A percentile compares a stretch with the other conserved stretches of the same genome.
phyloP scores from a whole-genome alignment of 2,888 invertebrate species.

The Sycophila texana region DNA sequence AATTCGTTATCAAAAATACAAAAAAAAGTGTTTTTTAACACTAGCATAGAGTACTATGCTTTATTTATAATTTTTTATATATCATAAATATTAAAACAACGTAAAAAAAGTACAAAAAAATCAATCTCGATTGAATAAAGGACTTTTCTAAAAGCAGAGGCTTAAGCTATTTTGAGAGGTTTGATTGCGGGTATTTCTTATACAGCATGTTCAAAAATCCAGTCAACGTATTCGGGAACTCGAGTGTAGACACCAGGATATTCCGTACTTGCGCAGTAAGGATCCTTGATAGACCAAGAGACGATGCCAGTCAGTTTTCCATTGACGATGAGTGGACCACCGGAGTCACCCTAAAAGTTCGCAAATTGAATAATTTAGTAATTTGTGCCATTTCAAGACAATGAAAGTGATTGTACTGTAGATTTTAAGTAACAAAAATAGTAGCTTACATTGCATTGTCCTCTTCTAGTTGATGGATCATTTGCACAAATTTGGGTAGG shows the following conservation, averaged over 20 bases:
- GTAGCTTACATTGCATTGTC: constrained; percentile 46
- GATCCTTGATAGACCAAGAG: constrained; percentile 51
- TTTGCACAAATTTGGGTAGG: constrained; percentile 50
- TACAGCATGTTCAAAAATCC: constrained; percentile 38
- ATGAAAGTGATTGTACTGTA: no score
- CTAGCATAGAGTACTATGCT: no score
- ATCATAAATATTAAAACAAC: no score
- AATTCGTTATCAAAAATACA: no score
- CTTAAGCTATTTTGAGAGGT: no score
- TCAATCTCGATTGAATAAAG: no score
- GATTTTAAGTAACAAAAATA: neutral
- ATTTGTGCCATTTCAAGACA: neutral
- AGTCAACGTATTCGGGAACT: constrained; percentile 49
- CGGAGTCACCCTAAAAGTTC: constrained; percentile 51
- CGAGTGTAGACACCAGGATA: constrained; percentile 50
- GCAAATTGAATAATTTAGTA: neutral
- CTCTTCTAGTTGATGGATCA: constrained; percentile 41
- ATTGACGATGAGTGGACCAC: constrained; percentile 44
- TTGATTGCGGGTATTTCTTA: neutral
- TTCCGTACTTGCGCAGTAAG: constrained; percentile 43
- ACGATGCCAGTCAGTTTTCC: constrained; percentile 41
- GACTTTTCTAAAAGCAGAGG: no score
- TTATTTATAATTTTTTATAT: no score
- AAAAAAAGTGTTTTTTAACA: no score
- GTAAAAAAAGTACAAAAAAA: no score